phyloP scores from a whole-genome alignment of 1,140 invertebrate genomes.

The Drosophila rufa region DNA sequence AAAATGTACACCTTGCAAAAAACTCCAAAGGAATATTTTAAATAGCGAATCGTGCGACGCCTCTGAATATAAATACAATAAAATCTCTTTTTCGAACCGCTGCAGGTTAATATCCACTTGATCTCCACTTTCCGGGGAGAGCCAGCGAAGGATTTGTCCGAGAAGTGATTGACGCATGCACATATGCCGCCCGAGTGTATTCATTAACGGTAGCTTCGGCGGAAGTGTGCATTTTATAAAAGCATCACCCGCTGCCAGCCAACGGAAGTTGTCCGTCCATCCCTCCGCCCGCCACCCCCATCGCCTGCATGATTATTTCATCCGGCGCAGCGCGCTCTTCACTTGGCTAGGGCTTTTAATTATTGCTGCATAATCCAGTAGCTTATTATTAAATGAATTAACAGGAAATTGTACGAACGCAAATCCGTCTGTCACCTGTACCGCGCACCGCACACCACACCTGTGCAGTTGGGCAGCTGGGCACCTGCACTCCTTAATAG shows the following conservation, averaged over 20 bases:
- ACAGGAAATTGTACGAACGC: conserved; percentile 20
- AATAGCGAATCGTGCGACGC: no score
- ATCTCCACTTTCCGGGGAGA: not conserved
- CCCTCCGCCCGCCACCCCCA: not conserved
- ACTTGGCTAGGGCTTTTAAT: conserved; percentile 46
- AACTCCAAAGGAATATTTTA: not conserved
- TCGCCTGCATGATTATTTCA: conserved; percentile 1
- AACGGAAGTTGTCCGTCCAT: conserved; percentile 43
- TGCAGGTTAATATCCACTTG: no score
- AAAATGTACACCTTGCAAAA: not conserved
- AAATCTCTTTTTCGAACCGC: not conserved
- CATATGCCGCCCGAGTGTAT: not conserved
- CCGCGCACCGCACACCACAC: conserved; percentile 4
- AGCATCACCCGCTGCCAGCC: not conserved
- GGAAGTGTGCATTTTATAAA: conserved; percentile 8
- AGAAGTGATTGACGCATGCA: not conserved
- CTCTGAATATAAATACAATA: not conserved
- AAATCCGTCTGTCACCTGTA: conserved; percentile 42
- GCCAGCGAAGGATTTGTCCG: not conserved
- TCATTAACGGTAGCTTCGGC: not conserved
- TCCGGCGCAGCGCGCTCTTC: not conserved
- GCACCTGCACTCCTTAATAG: conserved; percentile 47
- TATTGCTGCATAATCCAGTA: conserved; percentile 60
- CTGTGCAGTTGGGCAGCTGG: not conserved
- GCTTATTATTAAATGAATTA: conserved; percentile 68